These are phyloP conservation scores for Deroptyus accipitrinus DNA, from an alignment of 2,113 vertebrate genomes.

Conservation along the genomic window DNA sequence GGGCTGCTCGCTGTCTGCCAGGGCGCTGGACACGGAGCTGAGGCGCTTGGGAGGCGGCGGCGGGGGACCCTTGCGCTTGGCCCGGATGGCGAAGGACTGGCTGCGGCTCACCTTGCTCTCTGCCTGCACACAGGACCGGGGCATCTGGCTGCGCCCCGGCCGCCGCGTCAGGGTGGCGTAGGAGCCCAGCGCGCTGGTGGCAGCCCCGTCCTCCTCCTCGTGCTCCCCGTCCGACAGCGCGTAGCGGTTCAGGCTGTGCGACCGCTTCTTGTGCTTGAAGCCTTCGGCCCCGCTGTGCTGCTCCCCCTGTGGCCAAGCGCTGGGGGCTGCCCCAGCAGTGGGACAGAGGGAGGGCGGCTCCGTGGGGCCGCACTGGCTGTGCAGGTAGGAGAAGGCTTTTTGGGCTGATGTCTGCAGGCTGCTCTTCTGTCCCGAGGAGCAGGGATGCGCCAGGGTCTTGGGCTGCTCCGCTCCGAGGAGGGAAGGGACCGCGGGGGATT, in stretches of 20 bases:
- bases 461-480: conserved; percentile 28
- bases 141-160: conserved; percentile 75
- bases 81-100: conserved; percentile 82
- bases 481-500: background rate
- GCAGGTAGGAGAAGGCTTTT: conserved; percentile 64
- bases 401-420: conserved; percentile 34
- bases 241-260: conserved; percentile 84
- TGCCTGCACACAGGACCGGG: conserved; percentile 11
- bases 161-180: conserved; percentile 86
- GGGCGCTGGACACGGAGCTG: conserved; percentile 75
- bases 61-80: conserved; percentile 82
- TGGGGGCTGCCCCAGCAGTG: background rate
- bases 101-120: conserved; percentile 74
- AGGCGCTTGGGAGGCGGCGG: conserved; percentile 77
- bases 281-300: conserved; percentile 17
- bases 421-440: conserved; percentile 17
- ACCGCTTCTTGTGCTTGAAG: conserved; percentile 78
- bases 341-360: background rate
- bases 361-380: background rate
- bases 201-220: conserved; percentile 79
- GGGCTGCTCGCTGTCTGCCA: background rate
- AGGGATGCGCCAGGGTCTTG: background rate
- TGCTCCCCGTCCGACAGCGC: conserved; percentile 85
- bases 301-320: conserved; percentile 18
- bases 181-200: conserved; percentile 76